Evolutionary conservation across 2,113 vertebrate genomes (phyloP), one percentile per base, ranked within the genome.

Genomic region (Carlito syrichta): DNA sequence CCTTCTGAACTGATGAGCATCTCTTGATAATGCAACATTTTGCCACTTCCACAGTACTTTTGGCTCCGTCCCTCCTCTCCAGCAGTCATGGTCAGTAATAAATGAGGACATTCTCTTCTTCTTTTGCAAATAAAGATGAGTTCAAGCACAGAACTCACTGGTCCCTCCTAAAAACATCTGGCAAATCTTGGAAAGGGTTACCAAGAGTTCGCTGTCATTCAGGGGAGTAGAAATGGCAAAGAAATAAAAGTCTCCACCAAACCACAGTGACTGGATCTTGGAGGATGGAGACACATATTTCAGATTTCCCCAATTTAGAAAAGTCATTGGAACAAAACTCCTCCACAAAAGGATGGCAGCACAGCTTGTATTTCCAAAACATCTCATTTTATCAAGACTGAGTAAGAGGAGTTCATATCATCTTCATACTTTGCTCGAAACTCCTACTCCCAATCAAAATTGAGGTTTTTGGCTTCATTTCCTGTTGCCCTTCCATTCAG

Each of bases 71-170:
- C 43, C 50, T 68, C 9, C 14, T 43, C 17, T 73, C 54, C 32
- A 71, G 82, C 8, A 22, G 43, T 35, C n/a, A 35, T 14, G 74
- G 30, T 52, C 38, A 91, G 54, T 89, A 78, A 86, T 81, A 86
- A 96, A 79, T 62, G 30, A 76, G 20, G 63, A 91, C 50, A 68
- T 52, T 74, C 25, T 78, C 38, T 52, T 95, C 82, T 89, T 89
- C 79, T 62, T 82, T 77, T 89, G 43, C 38, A 94, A 95, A 86
- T 56, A 86, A 84, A 83, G 50, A 79, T 62, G 30, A 97, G 23
- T 86, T 86, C 73, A 93, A 63, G 58, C 30, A 50, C 14, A 79
- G 30, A 79, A 69, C 83, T 83, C 35, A 9, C 43, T 76, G 16
- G 30, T 79, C 93, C 58, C 48, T 93, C 50, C 71, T 60, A 20